phyloP scores from a whole-genome alignment of 2,113 vertebrate species.

The Pseudois nayaur region DNA sequence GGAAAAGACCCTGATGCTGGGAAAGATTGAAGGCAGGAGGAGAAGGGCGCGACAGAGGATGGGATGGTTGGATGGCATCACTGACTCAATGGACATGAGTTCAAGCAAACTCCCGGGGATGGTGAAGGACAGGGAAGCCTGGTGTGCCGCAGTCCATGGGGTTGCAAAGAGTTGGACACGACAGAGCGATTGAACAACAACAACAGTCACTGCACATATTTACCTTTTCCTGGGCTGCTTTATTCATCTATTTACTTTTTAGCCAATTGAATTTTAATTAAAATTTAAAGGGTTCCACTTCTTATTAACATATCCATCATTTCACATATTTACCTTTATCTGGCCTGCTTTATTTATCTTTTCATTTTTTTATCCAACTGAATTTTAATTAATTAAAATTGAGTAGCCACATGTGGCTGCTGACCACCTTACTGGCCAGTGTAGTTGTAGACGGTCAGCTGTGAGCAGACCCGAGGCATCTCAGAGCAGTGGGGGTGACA shows the following conservation, averaged over 20 bases:
- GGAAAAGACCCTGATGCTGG: not conserved
- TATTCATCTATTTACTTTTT: not conserved
- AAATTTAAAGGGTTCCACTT: not conserved
- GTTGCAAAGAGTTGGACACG: not conserved
- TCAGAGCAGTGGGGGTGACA: rapidly evolving
- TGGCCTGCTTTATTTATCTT: not conserved
- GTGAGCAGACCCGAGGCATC: not conserved
- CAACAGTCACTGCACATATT: not conserved
- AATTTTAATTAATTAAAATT: not conserved
- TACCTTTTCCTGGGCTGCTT: not conserved
- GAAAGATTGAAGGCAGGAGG: not conserved
- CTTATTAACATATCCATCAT: not conserved
- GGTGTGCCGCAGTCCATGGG: not conserved
- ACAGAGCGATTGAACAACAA: not conserved
- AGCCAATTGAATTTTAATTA: not conserved
- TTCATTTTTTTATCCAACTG: not conserved
- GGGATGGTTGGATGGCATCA: not conserved
- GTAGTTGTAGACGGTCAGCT: not conserved
- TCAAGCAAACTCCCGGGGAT: not conserved
- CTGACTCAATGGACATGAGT: not conserved
- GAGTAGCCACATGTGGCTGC: not conserved
- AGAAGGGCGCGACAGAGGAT: not conserved
- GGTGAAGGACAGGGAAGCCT: not conserved
- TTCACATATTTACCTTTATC: not conserved
- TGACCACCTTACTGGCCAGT: not conserved